A percentile compares a stretch with the other conserved stretches of the same genome.
Evolutionary conservation across 2,797 vertebrate genomes (phyloP).

Genomic region (Sebastes iracundus): DNA sequence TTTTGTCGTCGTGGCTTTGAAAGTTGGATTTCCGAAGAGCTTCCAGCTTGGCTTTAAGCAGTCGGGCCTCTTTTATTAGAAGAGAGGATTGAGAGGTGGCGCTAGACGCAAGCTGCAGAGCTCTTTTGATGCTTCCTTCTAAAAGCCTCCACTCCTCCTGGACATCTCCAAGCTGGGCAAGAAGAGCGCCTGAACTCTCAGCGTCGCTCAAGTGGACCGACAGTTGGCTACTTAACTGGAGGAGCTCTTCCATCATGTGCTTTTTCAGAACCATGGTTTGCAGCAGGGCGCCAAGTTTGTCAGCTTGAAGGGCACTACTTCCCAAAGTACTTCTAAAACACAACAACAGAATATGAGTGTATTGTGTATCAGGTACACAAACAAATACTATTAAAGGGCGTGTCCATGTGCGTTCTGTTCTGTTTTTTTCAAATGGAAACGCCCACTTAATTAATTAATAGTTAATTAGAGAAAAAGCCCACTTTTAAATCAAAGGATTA

Average conservation of each 20-base stretch:
- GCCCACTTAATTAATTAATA: no score
- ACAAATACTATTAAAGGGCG: neutral
- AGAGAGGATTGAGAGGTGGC: constrained; percentile 76
- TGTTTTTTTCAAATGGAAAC: no score
- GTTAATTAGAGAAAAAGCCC: no score
- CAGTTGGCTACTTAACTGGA: constrained; percentile 78
- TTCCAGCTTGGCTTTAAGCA: constrained; percentile 78
- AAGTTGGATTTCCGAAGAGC: constrained; percentile 52
- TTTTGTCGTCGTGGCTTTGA: constrained; percentile 49
- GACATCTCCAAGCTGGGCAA: constrained; percentile 85
- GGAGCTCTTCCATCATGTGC: constrained; percentile 76
- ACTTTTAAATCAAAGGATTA: constrained; percentile 26
- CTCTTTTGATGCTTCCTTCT: constrained; percentile 81
- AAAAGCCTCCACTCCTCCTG: constrained; percentile 86
- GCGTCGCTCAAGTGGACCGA: constrained; percentile 78
- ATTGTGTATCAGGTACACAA: neutral
- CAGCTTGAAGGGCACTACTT: constrained; percentile 80
- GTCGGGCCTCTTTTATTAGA: constrained; percentile 74
- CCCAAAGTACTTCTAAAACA: constrained; percentile 78
- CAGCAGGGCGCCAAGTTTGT: constrained; percentile 82
- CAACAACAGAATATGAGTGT: neutral
- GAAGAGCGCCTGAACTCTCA: constrained; percentile 85
- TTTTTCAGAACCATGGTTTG: constrained; percentile 80
- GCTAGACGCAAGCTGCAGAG: constrained; percentile 76
- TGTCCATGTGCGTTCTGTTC: neutral